Base-by-base conservation (phyloP, 2,113 vertebrate species). In the Cyanoliseus patagonus region DNA sequence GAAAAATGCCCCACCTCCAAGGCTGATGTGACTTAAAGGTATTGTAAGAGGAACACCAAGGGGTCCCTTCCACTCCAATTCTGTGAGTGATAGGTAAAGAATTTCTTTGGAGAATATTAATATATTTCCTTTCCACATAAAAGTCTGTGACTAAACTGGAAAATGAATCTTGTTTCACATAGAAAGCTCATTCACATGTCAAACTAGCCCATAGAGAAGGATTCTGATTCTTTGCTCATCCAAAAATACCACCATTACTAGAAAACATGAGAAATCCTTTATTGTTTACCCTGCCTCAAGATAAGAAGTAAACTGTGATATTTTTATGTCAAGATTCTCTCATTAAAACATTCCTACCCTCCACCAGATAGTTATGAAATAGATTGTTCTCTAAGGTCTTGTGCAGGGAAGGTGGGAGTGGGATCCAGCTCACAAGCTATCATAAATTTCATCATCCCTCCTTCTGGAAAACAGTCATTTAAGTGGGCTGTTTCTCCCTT, bases 401-500 rank as follows among this genome's bases (percentile, higher is more conserved):
- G n/a, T 15, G 61, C 47, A 88, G 51, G 35, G 53, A 70, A 93
- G 81, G 92, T 63, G 80, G 74, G 86, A 88, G 94, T 81, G 92
- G 57, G 59, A 81, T 96, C 69, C 20, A 91, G 17, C 72, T 91
- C 69, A 63, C 30, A 90, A 89, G 59, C 22, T 49, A 82, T 82
- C 82, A 64, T 13, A 13, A 53, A 94, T 93, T 76, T 86, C 74
- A 95, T 79, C 83, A 82, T 81, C 66, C 30, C 53, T 94, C 70
- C 86, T 92, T 81, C 89, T 95, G 90, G 93, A 92, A 95, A 97
- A 81, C 77, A 95, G 95, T 70, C 83, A 86, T 83, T 81, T 92
- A 92, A 92, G 86, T 94, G 94, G 93, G 91, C 73, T 91, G 86
- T 57, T 96, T 90, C 95, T 94, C 90, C 87, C 92, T 96, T 94